Evolutionary conservation across 2,113 vertebrate genomes (phyloP).

Genomic region (Ctenomys sociabilis): DNA sequence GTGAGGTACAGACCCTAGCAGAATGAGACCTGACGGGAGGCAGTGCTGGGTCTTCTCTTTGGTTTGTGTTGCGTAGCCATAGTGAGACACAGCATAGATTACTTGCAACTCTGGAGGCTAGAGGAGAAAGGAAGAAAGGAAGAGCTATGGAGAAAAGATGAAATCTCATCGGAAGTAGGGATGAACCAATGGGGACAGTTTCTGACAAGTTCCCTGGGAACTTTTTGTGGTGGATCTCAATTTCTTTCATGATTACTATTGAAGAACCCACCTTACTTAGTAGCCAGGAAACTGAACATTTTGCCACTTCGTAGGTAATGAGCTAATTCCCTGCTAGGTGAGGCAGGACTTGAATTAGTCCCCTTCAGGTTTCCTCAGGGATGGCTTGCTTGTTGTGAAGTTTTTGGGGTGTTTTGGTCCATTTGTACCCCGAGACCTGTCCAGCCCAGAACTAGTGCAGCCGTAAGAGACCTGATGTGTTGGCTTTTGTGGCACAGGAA

Average conservation of each 20-base stretch:
- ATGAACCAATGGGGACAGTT: background rate
- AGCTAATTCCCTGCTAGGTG: background rate
- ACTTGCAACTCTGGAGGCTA: background rate
- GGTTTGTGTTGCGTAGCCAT: background rate
- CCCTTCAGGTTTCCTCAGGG: background rate
- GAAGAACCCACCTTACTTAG: background rate
- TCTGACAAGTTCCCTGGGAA: background rate
- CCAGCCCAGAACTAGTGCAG: background rate
- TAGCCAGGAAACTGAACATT: background rate
- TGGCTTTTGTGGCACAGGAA: background rate
- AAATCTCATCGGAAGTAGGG: background rate
- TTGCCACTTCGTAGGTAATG: background rate
- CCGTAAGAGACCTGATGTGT: background rate
- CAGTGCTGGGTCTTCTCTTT: background rate
- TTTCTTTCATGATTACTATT: background rate
- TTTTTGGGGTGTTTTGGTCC: background rate
- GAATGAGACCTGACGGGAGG: background rate
- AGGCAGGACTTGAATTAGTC: background rate
- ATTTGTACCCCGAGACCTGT: background rate
- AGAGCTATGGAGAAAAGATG: background rate
- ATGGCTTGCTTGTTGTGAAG: background rate
- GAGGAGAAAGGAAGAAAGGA: background rate
- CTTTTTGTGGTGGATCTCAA: background rate
- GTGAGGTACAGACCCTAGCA: background rate
- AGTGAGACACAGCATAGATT: background rate